A percentile compares a stretch with the other conserved stretches of the same genome.
Conservation (phyloP, 2,888 invertebrate species). For the Ichneumoninae sp. region DNA sequence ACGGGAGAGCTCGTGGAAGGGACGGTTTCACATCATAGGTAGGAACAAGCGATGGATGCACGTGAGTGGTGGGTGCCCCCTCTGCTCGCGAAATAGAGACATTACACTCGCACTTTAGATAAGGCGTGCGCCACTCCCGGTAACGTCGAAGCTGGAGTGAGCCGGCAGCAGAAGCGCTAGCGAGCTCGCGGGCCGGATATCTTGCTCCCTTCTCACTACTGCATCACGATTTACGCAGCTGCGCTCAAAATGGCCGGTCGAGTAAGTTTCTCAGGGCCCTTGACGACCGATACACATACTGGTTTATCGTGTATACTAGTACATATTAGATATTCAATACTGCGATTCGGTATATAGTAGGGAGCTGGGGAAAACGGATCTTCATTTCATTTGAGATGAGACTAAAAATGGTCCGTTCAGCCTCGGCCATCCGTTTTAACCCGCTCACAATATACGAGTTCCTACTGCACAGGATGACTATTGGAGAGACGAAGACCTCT, state of each 20-base stretch:
- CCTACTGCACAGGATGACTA: not conserved
- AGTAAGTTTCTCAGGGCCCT: slow-evolving; percentile 5
- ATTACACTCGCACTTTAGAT: slow-evolving; percentile 75
- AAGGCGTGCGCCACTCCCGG: slow-evolving; percentile 65
- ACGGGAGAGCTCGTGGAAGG: not conserved
- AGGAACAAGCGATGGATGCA: not conserved
- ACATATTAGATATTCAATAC: slow-evolving; percentile 19
- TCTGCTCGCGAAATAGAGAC: slow-evolving; percentile 71
- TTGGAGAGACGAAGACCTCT: slow-evolving; percentile 7
- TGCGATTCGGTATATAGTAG: not conserved
- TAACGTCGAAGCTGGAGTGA: slow-evolving; percentile 23
- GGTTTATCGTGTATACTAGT: not conserved
- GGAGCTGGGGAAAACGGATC: not conserved
- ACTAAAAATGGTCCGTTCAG: not conserved
- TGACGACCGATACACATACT: not conserved
- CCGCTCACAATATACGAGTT: not conserved
- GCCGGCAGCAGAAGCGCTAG: slow-evolving; percentile 44
- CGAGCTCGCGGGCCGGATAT: slow-evolving; percentile 49
- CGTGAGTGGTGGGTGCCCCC: slow-evolving; percentile 40
- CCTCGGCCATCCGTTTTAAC: not conserved
- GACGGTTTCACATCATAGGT: not conserved
- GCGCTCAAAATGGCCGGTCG: slow-evolving; percentile 51
- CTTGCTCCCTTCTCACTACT: slow-evolving; percentile 65
- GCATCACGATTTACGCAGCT: slow-evolving; percentile 68
- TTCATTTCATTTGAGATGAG: too few species aligned